phyloP scores from a whole-genome alignment of 2,113 vertebrate genomes.

The Nesoenas mayeri region DNA sequence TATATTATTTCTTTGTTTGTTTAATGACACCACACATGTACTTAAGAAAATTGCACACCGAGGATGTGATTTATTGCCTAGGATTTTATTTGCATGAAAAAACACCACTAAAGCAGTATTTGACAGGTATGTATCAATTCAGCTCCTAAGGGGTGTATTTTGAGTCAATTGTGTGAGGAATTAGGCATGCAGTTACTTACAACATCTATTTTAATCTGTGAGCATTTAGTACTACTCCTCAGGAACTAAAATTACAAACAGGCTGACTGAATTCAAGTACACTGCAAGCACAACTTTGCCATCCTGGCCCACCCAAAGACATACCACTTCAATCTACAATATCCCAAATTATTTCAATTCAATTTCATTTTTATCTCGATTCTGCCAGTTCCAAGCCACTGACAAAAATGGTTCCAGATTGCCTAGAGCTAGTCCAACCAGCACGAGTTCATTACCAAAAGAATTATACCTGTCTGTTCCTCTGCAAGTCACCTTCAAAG shows the following conservation, averaged over 20 bases:
- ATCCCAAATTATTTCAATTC: neutral
- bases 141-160: conserved; percentile 3
- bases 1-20: conserved; percentile 42
- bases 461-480: neutral
- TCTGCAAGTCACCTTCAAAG: neutral
- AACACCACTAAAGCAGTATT: neutral
- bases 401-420: neutral
- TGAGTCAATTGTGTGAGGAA: conserved; percentile 16
- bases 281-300: neutral
- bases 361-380: neutral
- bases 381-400: neutral
- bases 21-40: conserved; percentile 46
- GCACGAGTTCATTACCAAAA: neutral
- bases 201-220: conserved; percentile 43
- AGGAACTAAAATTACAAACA: neutral
- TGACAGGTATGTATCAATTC: conserved; percentile 34
- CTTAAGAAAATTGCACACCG: conserved; percentile 42
- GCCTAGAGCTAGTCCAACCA: neutral
- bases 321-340: neutral
- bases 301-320: neutral
- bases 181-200: neutral
- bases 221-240: neutral
- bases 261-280: neutral
- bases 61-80: conserved; percentile 43
- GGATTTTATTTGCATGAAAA: conserved; percentile 9